These are phyloP conservation scores for Acarapis woodi DNA, from an alignment of 1,140 invertebrate genomes.

Conservation along the genomic window DNA sequence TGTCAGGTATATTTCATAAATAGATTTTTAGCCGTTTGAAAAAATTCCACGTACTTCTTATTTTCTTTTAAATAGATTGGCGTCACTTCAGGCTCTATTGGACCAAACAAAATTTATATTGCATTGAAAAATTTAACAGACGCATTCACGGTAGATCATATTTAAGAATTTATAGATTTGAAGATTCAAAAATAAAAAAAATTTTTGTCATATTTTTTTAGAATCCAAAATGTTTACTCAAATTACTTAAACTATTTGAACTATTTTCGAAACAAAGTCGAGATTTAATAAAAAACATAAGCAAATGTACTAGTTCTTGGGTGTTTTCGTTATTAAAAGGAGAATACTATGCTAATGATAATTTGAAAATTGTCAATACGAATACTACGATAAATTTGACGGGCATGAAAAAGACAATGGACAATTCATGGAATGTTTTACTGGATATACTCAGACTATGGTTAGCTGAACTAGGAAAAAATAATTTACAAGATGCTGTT, in stretches of 20 bases:
- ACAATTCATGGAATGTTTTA: conserved; percentile 9
- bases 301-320: conserved; percentile 8
- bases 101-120: background rate
- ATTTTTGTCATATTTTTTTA: background rate
- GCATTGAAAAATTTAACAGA: conserved; percentile 6
- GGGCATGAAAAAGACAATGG: conserved; percentile 4
- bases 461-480: conserved; percentile 7
- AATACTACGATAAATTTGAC: background rate
- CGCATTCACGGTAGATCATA: conserved; percentile 2
- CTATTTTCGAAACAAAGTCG: conserved; percentile 7
- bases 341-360: background rate
- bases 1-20: no score
- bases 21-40: no score
- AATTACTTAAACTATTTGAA: conserved; percentile 4
- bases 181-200: background rate
- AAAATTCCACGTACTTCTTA: no score
- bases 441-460: conserved; percentile 7
- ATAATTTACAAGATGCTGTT: conserved; percentile 4
- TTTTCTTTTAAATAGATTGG: no score
- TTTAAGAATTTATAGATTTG: background rate
- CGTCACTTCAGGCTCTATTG: background rate
- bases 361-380: no score
- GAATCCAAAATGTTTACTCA: conserved; percentile 7
- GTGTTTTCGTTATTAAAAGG: conserved; percentile 3
- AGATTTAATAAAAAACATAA: conserved; percentile 3